Percentiles rank a stretch among this genome's conserved stretches.
Conservation (phyloP, 2,888 invertebrate genomes). For the Rotaria socialis region DNA sequence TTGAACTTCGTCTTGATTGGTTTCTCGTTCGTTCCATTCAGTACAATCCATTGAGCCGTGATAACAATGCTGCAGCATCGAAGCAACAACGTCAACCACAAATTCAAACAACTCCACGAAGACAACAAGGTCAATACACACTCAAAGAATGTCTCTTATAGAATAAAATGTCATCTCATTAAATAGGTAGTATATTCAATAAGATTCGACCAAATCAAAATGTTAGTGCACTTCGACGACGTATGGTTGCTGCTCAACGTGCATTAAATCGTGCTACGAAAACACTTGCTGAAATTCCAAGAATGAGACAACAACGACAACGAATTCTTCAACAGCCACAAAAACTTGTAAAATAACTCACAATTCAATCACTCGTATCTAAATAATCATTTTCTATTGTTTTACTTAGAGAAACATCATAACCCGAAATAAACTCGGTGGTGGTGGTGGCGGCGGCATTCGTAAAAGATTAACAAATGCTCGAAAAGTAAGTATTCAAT, state of each 20-base stretch:
- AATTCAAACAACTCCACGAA: neutral
- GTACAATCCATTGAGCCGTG: slow-evolving; percentile 14
- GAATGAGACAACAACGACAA: slow-evolving; percentile 6
- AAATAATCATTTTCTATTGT: neutral
- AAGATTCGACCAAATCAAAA: neutral
- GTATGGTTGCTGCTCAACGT: neutral
- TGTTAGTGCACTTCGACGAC: neutral
- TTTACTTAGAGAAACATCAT: neutral
- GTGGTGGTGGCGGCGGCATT: neutral
- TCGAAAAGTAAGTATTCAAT: neutral
- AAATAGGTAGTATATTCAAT: neutral
- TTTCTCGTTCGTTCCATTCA: neutral
- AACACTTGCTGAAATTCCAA: neutral
- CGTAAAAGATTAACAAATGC: neutral
- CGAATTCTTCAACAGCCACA: neutral
- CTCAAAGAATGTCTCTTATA: neutral
- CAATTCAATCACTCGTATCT: too few species aligned
- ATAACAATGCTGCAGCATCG: neutral
- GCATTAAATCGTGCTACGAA: neutral
- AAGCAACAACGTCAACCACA: neutral
- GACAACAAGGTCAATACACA: neutral
- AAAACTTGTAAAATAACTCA: neutral
- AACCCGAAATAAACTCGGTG: neutral
- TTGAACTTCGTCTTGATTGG: slow-evolving; percentile 21
- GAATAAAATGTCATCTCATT: neutral